Evolutionary conservation across 2,888 invertebrate species (phyloP).

Genomic region (Prosopocoilus inquinatus): DNA sequence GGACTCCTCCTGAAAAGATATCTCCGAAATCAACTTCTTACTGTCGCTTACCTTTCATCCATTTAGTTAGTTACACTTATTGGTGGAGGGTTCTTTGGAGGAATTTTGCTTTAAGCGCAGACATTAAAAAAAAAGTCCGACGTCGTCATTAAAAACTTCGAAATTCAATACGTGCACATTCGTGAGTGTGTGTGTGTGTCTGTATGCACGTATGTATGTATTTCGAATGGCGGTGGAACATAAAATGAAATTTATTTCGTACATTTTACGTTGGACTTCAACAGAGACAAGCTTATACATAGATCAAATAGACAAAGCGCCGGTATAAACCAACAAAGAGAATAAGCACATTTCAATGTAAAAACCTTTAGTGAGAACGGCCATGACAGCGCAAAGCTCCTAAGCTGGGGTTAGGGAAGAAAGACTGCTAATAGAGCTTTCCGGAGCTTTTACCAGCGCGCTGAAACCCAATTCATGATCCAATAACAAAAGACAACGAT

Average conservation of each 20-base stretch:
- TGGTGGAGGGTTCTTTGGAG: conserved; percentile 1
- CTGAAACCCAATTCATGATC: conserved; percentile 55
- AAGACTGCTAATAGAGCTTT: conserved; percentile 55
- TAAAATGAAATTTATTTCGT: no score
- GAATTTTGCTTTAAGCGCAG: no score
- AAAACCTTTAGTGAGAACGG: conserved; percentile 48
- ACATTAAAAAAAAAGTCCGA: no score
- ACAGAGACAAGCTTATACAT: neutral
- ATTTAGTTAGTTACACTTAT: conserved; percentile 28
- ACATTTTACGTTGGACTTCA: neutral
- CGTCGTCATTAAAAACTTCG: no score
- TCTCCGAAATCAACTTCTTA: conserved; percentile 36
- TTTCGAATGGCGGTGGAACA: no score
- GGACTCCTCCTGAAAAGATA: conserved; percentile 44
- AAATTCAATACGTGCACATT: no score
- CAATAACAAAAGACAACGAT: conserved; percentile 56
- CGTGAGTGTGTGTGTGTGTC: no score
- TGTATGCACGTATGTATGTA: no score
- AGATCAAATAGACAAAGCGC: conserved; percentile 24
- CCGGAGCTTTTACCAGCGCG: conserved; percentile 51
- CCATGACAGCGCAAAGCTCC: conserved; percentile 51
- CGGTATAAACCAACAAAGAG: conserved; percentile 45
- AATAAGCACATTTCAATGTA: conserved; percentile 52
- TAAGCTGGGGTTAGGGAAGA: conserved; percentile 51
- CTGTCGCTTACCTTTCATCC: conserved; percentile 21